Percentiles rank a stretch among this genome's conserved stretches.
Conservation (phyloP, 2,797 vertebrate species). For the Zalophus californianus region DNA sequence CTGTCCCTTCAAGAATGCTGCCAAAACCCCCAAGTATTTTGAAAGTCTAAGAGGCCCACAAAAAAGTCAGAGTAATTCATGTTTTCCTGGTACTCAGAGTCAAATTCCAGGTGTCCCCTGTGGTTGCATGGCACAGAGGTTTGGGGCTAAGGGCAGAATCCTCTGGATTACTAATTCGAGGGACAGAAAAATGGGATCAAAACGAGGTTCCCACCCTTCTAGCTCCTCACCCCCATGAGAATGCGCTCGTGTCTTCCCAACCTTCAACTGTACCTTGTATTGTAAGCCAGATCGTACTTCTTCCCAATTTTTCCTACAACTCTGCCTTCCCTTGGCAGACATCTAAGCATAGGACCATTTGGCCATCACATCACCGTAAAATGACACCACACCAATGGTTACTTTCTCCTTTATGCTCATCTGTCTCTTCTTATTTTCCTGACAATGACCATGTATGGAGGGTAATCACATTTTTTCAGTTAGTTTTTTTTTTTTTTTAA, state of each 20-base stretch:
- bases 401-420: slow-evolving; percentile 5
- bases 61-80: neutral
- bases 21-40: neutral
- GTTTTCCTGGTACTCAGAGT: neutral
- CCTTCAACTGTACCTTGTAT: neutral
- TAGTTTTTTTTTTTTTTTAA: neutral
- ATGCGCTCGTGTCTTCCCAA: neutral
- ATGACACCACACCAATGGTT: neutral
- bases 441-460: neutral
- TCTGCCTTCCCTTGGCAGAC: neutral
- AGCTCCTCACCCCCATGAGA: neutral
- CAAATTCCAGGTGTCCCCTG: neutral
- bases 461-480: neutral
- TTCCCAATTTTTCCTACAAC: too few species aligned
- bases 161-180: neutral
- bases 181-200: neutral
- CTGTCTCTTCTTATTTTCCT: slow-evolving; percentile 62
- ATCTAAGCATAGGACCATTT: neutral
- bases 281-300: neutral
- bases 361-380: neutral
- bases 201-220: neutral
- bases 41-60: neutral
- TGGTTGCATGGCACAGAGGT: neutral
- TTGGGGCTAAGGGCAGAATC: neutral
- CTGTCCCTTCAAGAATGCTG: neutral